Evolutionary conservation across 1,140 invertebrate genomes (phyloP).

Genomic region (Aphaenogaster ashmeadi): DNA sequence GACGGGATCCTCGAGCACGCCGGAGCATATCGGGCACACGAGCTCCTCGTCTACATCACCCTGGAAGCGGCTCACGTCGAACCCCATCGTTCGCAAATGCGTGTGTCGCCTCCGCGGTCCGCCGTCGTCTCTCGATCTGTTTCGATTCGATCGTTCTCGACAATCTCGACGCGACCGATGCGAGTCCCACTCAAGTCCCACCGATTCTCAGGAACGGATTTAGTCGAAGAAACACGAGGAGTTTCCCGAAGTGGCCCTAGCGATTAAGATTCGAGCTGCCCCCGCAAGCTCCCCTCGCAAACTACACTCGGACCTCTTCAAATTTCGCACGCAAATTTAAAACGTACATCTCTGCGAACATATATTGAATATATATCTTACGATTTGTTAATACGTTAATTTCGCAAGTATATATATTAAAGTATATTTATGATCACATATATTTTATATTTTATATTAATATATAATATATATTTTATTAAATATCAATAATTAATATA

Average conservation of each 20-base stretch:
- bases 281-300: neutral
- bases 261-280: neutral
- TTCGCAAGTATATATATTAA: neutral
- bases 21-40: conserved; percentile 96
- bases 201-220: neutral
- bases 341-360: neutral
- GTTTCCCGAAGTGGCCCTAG: neutral
- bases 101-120: neutral
- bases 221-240: neutral
- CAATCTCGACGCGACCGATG: neutral
- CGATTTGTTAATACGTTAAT: neutral
- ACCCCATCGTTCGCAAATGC: conserved; percentile 90
- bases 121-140: too few relatives aligned
- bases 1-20: conserved; percentile 95
- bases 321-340: neutral
- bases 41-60: conserved; percentile 97
- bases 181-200: conserved; percentile 28
- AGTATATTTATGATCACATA: too few relatives aligned
- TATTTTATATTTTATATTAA: too few relatives aligned
- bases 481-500: too few relatives aligned
- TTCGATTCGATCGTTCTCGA: too few relatives aligned
- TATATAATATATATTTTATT: too few relatives aligned
- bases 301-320: neutral
- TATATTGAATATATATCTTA: neutral
- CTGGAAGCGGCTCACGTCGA: conserved; percentile 95